Conservation (phyloP, 2,113 vertebrate species). For the Notarius lentiginosus region DNA sequence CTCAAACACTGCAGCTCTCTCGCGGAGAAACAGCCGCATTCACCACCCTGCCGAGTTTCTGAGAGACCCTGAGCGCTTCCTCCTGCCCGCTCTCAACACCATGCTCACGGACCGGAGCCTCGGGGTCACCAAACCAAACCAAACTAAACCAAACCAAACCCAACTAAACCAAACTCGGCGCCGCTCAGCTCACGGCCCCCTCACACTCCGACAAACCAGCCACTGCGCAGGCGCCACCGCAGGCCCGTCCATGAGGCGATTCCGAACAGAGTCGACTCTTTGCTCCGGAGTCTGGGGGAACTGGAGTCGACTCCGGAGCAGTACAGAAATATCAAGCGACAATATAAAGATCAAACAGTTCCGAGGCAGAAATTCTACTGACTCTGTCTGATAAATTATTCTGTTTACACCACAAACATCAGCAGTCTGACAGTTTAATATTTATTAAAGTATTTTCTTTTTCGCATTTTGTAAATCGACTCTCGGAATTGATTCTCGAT, state of each 20-base stretch:
- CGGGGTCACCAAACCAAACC: no score
- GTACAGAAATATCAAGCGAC: not conserved
- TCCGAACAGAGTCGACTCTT: not conserved
- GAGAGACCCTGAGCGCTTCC: not conserved
- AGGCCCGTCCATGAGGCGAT: not conserved
- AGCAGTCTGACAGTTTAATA: not conserved
- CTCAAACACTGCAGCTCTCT: not conserved
- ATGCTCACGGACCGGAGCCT: not conserved
- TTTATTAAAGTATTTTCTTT: not conserved
- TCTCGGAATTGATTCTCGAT: not conserved
- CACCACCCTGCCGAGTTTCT: no score
- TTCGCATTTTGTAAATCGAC: not conserved
- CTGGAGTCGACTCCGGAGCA: not conserved
- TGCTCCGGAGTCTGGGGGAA: not conserved
- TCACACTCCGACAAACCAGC: not conserved
- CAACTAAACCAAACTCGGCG: not conserved
- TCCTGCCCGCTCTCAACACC: not conserved
- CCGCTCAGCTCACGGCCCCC: not conserved
- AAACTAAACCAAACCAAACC: not conserved
- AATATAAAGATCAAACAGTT: not conserved
- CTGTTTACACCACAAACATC: not conserved
- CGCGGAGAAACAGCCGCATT: not conserved
- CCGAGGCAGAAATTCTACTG: no score
- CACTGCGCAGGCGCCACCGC: not conserved
- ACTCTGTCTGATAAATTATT: no score